These are phyloP conservation scores for Protaetia brevitarsis DNA, from an alignment of 1,140 invertebrate genomes.

Conservation along the genomic window DNA sequence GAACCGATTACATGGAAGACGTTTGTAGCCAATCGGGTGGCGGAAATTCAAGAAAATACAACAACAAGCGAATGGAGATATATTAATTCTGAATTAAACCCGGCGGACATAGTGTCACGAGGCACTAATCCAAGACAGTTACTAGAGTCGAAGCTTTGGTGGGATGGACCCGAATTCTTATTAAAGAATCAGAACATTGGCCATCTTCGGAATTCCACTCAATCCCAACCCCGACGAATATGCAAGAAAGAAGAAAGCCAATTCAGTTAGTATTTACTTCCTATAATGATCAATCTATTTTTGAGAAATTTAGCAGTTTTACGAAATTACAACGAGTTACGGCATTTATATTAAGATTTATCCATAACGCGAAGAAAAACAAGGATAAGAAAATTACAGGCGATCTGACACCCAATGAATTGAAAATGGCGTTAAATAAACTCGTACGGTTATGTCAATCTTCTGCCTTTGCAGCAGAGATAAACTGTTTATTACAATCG, in stretches of 20 bases:
- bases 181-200: neutral
- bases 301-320: neutral
- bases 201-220: neutral
- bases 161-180: conserved; percentile 36
- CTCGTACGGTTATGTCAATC: neutral
- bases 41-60: conserved; percentile 35
- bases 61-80: conserved; percentile 11
- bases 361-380: neutral
- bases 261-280: neutral
- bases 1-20: conserved; percentile 36
- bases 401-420: neutral
- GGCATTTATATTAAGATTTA: neutral
- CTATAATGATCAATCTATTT: neutral
- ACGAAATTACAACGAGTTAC: neutral
- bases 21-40: conserved; percentile 45
- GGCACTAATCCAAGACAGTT: conserved; percentile 40
- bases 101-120: conserved; percentile 49
- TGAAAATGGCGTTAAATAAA: neutral
- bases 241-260: neutral
- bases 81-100: conserved; percentile 35
- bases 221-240: neutral
- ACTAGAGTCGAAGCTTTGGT: conserved; percentile 44
- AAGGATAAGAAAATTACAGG: neutral
- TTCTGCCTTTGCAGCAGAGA: neutral
- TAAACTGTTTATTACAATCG: neutral